Conservation (phyloP, 2,888 invertebrate species). For the Lepidonotus clava region DNA sequence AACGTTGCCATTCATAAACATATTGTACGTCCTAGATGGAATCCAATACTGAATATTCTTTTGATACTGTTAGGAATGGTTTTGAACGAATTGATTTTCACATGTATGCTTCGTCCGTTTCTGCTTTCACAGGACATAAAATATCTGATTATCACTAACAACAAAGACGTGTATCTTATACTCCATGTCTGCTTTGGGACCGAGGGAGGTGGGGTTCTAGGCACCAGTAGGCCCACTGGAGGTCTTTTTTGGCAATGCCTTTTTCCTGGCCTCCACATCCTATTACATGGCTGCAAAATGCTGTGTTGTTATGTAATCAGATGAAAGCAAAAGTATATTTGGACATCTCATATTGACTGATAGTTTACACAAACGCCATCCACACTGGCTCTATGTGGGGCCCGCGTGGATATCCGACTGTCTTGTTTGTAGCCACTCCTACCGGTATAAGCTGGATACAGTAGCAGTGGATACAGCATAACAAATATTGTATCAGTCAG, state of each 20-base stretch:
- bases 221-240: neutral
- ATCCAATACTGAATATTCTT: no score
- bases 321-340: constrained; percentile 28
- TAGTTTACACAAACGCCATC: neutral
- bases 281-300: neutral
- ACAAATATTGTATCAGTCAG: constrained; percentile 31
- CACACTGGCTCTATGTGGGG: neutral
- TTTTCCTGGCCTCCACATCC: neutral
- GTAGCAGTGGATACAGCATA: constrained; percentile 11
- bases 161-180: no score
- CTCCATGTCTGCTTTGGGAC: no score
- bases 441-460: constrained; percentile 18
- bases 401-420: neutral
- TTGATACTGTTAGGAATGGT: no score
- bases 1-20: no score
- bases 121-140: no score
- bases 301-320: neutral
- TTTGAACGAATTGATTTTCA: no score
- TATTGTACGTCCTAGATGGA: no score
- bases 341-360: constrained; percentile 12
- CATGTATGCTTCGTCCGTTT: no score
- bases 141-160: no score
- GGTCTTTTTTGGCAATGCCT: neutral
- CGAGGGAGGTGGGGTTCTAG: no score
- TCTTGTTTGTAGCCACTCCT: constrained; percentile 24